Conservation (phyloP, 2,113 vertebrate species). For the Melanocharis versteri region DNA sequence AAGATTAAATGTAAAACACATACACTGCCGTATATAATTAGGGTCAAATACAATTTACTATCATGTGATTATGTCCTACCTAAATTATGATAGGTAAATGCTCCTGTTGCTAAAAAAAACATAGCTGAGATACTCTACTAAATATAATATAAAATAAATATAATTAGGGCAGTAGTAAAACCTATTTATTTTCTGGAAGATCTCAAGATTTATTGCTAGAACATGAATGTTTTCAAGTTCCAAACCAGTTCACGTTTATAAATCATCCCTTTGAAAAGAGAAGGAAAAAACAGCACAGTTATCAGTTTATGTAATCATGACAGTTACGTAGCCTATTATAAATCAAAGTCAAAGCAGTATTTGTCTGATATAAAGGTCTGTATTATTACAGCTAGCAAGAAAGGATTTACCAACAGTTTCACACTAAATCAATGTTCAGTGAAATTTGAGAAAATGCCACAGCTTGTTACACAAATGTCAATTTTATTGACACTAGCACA, state of each 20-base stretch:
- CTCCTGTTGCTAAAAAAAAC: background rate
- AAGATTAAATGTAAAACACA: background rate
- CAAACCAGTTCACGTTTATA: constrained; percentile 15
- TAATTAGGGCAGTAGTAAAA: background rate
- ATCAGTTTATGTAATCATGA: constrained; percentile 29
- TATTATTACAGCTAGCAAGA: constrained; percentile 51
- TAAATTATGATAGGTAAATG: background rate
- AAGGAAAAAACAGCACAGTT: constrained; percentile 16
- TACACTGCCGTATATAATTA: background rate
- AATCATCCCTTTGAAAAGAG: constrained; percentile 43
- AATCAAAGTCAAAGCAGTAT: background rate
- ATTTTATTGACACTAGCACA: constrained; percentile 93
- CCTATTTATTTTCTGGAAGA: constrained; percentile 4
- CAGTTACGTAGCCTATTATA: constrained; percentile 39
- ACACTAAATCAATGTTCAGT: constrained; percentile 66
- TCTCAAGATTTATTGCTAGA: constrained; percentile 22
- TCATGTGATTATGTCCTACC: background rate
- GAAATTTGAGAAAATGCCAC: constrained; percentile 77
- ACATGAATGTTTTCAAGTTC: constrained; percentile 33
- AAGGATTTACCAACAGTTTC: constrained; percentile 51
- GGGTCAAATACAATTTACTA: background rate
- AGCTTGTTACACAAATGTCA: constrained; percentile 81
- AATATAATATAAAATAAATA: background rate
- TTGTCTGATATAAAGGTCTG: constrained; percentile 44
- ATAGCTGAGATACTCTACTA: background rate